Conservation (phyloP, 2,113 vertebrate genomes). For the Poecilia latipinna region DNA sequence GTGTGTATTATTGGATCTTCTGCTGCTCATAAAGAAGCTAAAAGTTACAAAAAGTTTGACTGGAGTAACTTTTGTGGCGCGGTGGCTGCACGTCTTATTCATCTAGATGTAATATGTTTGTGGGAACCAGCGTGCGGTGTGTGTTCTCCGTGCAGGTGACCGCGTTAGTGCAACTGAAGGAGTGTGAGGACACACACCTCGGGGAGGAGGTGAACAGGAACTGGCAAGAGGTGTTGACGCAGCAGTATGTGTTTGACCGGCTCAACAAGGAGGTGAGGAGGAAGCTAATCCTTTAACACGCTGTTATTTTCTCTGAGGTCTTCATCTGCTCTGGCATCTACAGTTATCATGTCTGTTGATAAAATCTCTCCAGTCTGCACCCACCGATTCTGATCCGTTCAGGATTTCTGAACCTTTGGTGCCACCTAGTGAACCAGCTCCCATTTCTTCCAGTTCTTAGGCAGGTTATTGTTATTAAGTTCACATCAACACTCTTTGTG, state of each 20-base stretch:
- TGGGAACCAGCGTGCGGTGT: not conserved
- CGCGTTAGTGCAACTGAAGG: constrained; percentile 94
- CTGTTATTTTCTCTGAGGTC: not conserved
- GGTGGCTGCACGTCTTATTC: not conserved
- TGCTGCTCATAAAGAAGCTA: constrained; percentile 11
- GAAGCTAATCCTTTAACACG: not conserved
- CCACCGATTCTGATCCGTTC: not conserved
- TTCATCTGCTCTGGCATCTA: not conserved
- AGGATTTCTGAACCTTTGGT: constrained; percentile 4
- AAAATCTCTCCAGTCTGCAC: not conserved
- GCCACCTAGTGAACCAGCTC: constrained; percentile 8
- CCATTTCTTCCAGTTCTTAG: not conserved
- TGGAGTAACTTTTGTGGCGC: not conserved
- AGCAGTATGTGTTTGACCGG: constrained; percentile 95
- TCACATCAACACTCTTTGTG: not conserved
- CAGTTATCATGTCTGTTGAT: not conserved
- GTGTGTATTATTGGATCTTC: constrained; percentile 13
- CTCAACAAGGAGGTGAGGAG: constrained; percentile 88
- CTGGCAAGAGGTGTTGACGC: constrained; percentile 93
- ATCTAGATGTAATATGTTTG: not conserved
- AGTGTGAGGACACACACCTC: constrained; percentile 95
- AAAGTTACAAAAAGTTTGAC: not conserved
- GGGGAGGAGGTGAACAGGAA: constrained; percentile 97
- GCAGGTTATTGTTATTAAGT: not conserved
- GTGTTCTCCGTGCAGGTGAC: constrained; percentile 82